Conservation (phyloP, 2,113 vertebrate genomes). For the Pleuronectes platessa region DNA sequence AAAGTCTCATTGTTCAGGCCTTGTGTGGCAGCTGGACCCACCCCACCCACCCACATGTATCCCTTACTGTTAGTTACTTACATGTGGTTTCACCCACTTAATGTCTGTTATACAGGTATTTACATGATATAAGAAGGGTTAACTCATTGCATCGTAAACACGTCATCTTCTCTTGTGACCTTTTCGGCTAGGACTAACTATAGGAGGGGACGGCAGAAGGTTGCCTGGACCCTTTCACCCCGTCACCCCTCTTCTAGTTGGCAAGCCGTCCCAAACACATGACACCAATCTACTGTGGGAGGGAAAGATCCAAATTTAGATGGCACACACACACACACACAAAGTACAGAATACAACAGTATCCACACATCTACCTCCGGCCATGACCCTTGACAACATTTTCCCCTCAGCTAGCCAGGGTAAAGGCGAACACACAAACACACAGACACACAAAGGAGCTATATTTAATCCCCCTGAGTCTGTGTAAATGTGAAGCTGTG, state of each 20-base stretch:
- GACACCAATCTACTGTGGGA: constrained; percentile 48
- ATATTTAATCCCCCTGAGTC: constrained; percentile 45
- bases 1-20: background rate
- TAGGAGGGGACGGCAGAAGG: background rate
- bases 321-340: constrained; percentile 12
- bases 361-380: background rate
- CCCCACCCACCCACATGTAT: too few species aligned
- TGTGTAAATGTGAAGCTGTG: constrained; percentile 26
- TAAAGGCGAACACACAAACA: background rate
- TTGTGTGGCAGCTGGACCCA: too few species aligned
- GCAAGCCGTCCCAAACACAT: constrained; percentile 51
- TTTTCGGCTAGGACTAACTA: background rate
- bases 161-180: background rate
- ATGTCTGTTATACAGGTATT: too few species aligned
- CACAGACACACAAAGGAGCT: constrained; percentile 27
- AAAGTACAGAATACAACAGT: background rate
- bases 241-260: constrained; percentile 51
- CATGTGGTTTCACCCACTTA: background rate
- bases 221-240: constrained; percentile 34
- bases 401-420: constrained; percentile 33
- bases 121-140: background rate
- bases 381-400: constrained; percentile 10
- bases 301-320: constrained; percentile 71
- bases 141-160: background rate
- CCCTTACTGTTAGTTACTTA: background rate